Conservation (phyloP, 2,888 invertebrate species). For the Cynaeus angustus region DNA sequence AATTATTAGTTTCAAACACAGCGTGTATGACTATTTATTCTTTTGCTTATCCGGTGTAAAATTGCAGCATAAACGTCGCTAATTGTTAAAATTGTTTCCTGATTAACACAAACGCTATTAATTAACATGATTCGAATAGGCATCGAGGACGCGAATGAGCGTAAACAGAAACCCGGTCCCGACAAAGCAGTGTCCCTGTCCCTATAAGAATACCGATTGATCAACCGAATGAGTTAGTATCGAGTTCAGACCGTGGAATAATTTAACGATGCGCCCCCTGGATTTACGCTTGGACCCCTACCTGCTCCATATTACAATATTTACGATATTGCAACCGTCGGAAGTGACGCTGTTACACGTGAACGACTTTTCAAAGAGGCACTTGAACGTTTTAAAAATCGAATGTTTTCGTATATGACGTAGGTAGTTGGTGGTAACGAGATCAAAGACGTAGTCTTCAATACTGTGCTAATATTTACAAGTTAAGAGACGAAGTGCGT, state of each 20-base stretch:
- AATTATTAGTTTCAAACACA: too few relatives aligned
- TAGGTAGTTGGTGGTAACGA: constrained; percentile 19
- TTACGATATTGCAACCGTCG: constrained; percentile 43
- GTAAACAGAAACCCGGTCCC: constrained; percentile 49
- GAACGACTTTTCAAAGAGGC: constrained; percentile 10
- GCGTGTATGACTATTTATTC: too few relatives aligned
- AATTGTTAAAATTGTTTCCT: constrained; percentile 38
- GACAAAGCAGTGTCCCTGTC: constrained; percentile 38
- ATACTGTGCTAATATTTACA: constrained; percentile 33
- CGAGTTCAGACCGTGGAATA: constrained; percentile 69
- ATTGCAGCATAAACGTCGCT: constrained; percentile 12
- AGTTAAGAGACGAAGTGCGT: constrained; percentile 43
- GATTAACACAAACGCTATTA: constrained; percentile 42
- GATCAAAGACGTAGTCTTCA: constrained; percentile 40
- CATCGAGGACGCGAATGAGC: constrained; percentile 52
- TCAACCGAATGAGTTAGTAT: constrained; percentile 67
- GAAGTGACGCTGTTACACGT: constrained; percentile 28
- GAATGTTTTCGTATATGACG: constrained; percentile 6
- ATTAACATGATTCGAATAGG: constrained; percentile 58
- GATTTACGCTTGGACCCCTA: constrained; percentile 42
- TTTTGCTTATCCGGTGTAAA: background rate
- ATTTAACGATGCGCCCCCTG: constrained; percentile 68
- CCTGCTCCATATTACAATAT: constrained; percentile 40
- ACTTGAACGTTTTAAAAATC: constrained; percentile 11
- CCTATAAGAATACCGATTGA: constrained; percentile 66